Percentiles rank a stretch among this genome's conserved stretches.
These are phyloP conservation scores for Phorcus lineatus DNA, from an alignment of 2,888 invertebrate genomes.

Conservation along the genomic window DNA sequence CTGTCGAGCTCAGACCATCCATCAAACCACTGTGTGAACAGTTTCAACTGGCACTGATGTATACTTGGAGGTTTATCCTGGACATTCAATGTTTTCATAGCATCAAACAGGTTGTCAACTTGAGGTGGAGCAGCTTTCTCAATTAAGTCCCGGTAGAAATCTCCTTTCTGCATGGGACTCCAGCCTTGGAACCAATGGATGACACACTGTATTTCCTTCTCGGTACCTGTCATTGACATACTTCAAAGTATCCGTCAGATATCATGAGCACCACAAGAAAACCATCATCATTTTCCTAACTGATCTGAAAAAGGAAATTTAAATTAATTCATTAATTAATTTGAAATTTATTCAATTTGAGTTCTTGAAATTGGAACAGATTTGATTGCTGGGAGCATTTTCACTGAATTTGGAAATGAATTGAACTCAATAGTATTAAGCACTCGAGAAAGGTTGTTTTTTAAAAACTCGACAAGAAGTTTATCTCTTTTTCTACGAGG, in stretches of 20 bases:
- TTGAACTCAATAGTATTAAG: too few species aligned
- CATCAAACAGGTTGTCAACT: conserved; percentile 65
- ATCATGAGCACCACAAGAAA: too few species aligned
- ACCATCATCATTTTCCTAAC: too few species aligned
- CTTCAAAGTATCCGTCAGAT: neutral
- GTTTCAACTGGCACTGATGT: conserved; percentile 75
- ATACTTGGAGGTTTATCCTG: conserved; percentile 74
- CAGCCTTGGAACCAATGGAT: conserved; percentile 70
- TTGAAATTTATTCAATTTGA: too few species aligned
- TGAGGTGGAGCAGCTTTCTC: conserved; percentile 68
- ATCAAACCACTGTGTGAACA: conserved; percentile 75
- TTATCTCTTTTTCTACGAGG: too few species aligned
- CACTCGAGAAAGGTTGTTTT: too few species aligned
- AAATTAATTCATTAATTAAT: too few species aligned
- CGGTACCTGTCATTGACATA: conserved; percentile 33
- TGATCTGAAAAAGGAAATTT: too few species aligned
- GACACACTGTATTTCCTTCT: conserved; percentile 67
- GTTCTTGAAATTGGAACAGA: too few species aligned
- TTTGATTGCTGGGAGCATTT: too few species aligned
- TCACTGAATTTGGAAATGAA: too few species aligned
- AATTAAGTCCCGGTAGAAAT: conserved; percentile 67
- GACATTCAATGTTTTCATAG: conserved; percentile 63
- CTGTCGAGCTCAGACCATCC: conserved; percentile 72
- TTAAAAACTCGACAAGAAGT: too few species aligned
- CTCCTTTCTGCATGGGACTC: conserved; percentile 64